Percentiles rank a stretch among this genome's conserved stretches.
Evolutionary conservation across 2,113 vertebrate species (phyloP).

Genomic region (Myrmophylax atrothorax): DNA sequence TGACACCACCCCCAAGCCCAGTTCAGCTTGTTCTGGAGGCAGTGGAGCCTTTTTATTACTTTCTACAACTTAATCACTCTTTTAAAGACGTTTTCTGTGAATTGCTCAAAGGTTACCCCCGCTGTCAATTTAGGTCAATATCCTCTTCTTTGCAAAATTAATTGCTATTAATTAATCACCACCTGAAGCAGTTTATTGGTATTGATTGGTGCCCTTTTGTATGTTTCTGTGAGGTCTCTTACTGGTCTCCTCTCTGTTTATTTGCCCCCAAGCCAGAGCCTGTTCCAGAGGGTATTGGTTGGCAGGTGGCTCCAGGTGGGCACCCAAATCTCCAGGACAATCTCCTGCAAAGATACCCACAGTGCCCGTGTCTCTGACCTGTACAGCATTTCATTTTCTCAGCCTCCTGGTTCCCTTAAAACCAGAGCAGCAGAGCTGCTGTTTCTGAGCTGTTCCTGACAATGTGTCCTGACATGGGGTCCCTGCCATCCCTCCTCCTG

Average conservation of each 20-base stretch:
- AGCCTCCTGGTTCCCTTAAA: neutral
- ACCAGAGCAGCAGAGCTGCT: neutral
- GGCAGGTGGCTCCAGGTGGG: neutral
- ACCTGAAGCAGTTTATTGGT: constrained; percentile 65
- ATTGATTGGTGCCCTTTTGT: constrained; percentile 67
- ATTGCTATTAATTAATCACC: constrained; percentile 74
- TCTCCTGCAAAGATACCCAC: neutral
- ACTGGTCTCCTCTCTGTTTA: neutral
- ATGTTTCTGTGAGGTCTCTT: constrained; percentile 3
- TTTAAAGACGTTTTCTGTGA: constrained; percentile 61
- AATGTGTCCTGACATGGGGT: fast-evolving
- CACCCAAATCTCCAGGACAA: neutral
- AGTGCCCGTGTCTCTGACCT: neutral
- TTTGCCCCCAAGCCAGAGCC: neutral
- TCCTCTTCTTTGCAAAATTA: constrained; percentile 69
- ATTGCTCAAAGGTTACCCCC: constrained; percentile 63
- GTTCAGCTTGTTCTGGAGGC: constrained; percentile 3
- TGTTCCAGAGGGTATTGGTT: fast-evolving
- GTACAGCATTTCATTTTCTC: neutral
- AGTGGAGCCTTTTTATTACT: constrained; percentile 34
- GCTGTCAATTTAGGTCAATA: constrained; percentile 71
- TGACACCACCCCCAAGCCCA: neutral
- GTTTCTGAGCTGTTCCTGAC: neutral
- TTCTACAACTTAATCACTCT: constrained; percentile 65
- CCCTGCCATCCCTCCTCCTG: neutral